A percentile compares a stretch with the other conserved stretches of the same genome.
These are phyloP conservation scores for Mergus octosetaceus DNA, from an alignment of 2,797 vertebrate species.

Conservation along the genomic window DNA sequence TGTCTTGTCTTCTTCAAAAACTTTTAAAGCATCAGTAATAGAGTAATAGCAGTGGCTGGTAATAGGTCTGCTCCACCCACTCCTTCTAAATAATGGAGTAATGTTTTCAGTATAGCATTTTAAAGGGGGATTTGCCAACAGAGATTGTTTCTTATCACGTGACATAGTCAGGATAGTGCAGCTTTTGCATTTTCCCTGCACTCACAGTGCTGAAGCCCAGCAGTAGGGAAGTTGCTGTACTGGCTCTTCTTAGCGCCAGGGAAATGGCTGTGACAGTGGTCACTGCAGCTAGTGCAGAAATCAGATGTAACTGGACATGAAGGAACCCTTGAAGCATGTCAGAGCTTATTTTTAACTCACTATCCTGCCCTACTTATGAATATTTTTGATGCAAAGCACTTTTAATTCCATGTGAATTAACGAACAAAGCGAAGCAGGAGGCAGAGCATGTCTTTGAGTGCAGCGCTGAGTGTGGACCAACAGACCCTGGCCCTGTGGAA, in stretches of 20 bases:
- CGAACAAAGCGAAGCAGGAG: background rate
- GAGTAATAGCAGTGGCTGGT: slow-evolving; percentile 9
- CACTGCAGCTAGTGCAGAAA: background rate
- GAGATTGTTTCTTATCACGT: background rate
- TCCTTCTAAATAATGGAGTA: slow-evolving; percentile 54
- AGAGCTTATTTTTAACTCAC: slow-evolving; percentile 35
- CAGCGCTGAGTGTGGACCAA: background rate
- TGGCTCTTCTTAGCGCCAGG: background rate
- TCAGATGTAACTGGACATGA: background rate
- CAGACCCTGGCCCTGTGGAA: background rate
- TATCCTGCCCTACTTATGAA: slow-evolving; percentile 18
- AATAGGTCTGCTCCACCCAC: slow-evolving; percentile 23
- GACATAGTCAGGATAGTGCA: background rate
- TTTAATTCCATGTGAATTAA: slow-evolving; percentile 42
- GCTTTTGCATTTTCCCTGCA: slow-evolving; percentile 14
- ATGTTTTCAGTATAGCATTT: background rate
- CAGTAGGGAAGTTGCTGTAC: background rate
- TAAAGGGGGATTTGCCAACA: background rate
- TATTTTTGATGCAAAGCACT: slow-evolving; percentile 24
- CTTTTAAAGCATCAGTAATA: slow-evolving; percentile 42
- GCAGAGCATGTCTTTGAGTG: background rate
- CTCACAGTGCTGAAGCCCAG: background rate
- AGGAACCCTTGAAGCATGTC: slow-evolving; percentile 9
- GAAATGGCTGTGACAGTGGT: slow-evolving; percentile 39
- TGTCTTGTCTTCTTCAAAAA: slow-evolving; percentile 29